phyloP scores from a whole-genome alignment of 2,888 invertebrate genomes.

The Ommatoiulus sabulosus region DNA sequence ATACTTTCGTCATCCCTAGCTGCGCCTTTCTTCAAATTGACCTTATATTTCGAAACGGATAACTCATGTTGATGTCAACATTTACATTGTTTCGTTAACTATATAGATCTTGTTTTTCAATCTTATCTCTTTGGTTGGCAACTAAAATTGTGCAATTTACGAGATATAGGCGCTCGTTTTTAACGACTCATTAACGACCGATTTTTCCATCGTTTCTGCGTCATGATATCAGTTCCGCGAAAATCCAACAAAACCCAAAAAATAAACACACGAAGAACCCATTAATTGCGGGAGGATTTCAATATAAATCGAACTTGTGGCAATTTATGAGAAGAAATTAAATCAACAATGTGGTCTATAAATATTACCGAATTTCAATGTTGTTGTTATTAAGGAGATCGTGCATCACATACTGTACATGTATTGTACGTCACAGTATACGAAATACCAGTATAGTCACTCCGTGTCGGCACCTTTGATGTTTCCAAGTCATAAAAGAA shows the following conservation, averaged over 20 bases:
- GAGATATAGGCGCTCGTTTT: not conserved
- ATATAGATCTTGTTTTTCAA: slow-evolving; percentile 17
- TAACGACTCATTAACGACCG: not conserved
- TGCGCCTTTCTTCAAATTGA: not conserved
- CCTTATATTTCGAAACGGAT: slow-evolving; percentile 14
- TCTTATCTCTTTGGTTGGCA: not conserved
- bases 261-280: not conserved
- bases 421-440: too few relatives aligned
- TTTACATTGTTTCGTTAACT: slow-evolving; percentile 2
- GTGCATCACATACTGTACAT: too few relatives aligned
- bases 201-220: not conserved
- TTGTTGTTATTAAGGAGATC: too few relatives aligned
- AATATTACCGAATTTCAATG: too few relatives aligned
- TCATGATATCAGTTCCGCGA: not conserved
- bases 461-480: too few relatives aligned
- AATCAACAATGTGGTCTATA: too few relatives aligned
- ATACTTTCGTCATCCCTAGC: slow-evolving; percentile 1
- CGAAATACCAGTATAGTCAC: too few relatives aligned
- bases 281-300: too few relatives aligned
- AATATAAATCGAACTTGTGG: too few relatives aligned
- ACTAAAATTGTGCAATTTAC: not conserved
- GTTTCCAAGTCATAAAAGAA: too few relatives aligned
- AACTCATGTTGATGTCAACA: slow-evolving; percentile 34
- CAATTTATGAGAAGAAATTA: too few relatives aligned
- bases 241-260: not conserved